Evolutionary conservation across 1,140 invertebrate species (phyloP).

Genomic region (Nasonia longicornis): DNA sequence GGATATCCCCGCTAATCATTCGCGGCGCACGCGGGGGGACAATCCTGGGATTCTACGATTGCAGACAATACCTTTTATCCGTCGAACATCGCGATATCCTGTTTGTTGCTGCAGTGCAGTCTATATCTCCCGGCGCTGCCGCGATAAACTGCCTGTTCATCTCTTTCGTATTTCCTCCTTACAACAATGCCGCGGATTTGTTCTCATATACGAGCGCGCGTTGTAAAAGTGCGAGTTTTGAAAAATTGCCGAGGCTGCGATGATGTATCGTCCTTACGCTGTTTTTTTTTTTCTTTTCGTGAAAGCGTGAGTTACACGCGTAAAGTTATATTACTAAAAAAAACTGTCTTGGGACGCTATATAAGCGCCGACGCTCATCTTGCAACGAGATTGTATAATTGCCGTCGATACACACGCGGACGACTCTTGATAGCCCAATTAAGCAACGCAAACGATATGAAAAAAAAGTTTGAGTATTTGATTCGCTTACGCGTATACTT

Average conservation of each 20-base stretch:
- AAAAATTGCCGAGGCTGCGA: not conserved
- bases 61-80: not conserved
- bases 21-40: not conserved
- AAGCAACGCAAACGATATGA: no score
- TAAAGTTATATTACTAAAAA: no score
- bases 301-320: no score
- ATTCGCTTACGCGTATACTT: no score
- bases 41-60: slow-evolving; percentile 1
- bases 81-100: not conserved
- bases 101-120: not conserved
- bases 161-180: not conserved
- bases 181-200: slow-evolving; percentile 6
- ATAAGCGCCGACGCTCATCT: no score
- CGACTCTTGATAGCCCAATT: no score
- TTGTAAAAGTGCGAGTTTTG: not conserved
- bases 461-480: no score
- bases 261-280: no score
- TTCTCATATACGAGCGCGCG: not conserved
- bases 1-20: not conserved
- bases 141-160: not conserved
- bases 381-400: no score
- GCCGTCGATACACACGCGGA: no score
- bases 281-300: no score
- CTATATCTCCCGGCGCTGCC: not conserved
- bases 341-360: no score